Evolutionary conservation across 1,140 invertebrate genomes (phyloP).

Genomic region (Philaenus spumarius): DNA sequence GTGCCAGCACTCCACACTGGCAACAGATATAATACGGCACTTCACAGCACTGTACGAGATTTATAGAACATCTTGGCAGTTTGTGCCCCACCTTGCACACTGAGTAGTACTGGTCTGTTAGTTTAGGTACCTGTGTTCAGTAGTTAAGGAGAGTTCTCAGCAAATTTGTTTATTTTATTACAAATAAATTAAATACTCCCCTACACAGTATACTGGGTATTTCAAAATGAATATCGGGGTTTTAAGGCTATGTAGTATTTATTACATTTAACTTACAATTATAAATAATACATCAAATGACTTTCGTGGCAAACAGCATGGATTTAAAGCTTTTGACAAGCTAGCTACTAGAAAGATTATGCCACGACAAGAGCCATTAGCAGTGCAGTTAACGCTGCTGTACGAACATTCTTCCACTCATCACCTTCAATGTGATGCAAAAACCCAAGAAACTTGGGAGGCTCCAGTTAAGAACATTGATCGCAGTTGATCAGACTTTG

Average conservation of each 20-base stretch:
- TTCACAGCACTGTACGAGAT: constrained; percentile 18
- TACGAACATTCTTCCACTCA: too few relatives aligned
- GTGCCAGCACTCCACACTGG: constrained; percentile 19
- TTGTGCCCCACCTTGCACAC: constrained; percentile 13
- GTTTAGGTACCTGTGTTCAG: background rate
- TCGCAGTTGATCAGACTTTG: too few relatives aligned
- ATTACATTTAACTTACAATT: too few relatives aligned
- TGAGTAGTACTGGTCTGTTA: background rate
- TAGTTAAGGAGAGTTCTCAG: constrained; percentile 2
- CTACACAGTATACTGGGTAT: background rate
- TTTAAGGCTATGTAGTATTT: too few relatives aligned
- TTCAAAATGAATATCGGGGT: too few relatives aligned
- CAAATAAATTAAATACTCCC: background rate
- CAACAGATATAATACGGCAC: constrained; percentile 14
- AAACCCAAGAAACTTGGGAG: too few relatives aligned
- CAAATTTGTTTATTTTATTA: background rate
- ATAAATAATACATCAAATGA: background rate
- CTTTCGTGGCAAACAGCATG: background rate
- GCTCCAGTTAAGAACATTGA: too few relatives aligned
- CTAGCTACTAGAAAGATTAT: background rate
- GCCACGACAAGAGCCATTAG: too few relatives aligned
- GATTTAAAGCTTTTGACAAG: background rate
- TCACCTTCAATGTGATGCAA: too few relatives aligned
- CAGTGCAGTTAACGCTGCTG: too few relatives aligned
- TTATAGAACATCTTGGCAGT: constrained; percentile 21